Percentiles rank a stretch among this genome's conserved stretches.
These are phyloP conservation scores for Zaprionus kolodkinae DNA, from an alignment of 1,140 invertebrate genomes.

Conservation along the genomic window DNA sequence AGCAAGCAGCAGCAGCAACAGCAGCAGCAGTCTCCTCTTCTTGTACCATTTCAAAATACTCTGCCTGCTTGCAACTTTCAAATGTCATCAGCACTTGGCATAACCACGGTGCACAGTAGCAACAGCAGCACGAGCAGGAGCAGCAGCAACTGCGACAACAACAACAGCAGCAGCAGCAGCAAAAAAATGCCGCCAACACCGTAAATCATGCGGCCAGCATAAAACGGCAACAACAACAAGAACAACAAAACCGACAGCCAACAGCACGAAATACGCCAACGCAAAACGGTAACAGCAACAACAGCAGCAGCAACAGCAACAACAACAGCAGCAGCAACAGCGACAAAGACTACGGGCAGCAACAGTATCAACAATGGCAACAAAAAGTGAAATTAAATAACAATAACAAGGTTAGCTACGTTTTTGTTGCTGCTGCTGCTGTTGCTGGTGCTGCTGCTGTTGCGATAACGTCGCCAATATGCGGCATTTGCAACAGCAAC, in stretches of 20 bases:
- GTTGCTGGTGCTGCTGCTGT: slow-evolving; percentile 23
- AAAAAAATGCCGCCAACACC: slow-evolving; percentile 61
- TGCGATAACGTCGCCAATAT: slow-evolving; percentile 64
- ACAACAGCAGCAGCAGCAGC: slow-evolving; percentile 1
- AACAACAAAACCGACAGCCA: slow-evolving; percentile 14
- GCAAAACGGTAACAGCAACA: slow-evolving; percentile 57
- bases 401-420: slow-evolving; percentile 77
- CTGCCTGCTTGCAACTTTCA: slow-evolving; percentile 15
- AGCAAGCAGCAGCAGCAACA: not conserved
- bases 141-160: not conserved
- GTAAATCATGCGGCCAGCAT: slow-evolving; percentile 66
- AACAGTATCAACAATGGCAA: slow-evolving; percentile 54
- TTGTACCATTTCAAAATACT: slow-evolving; percentile 9
- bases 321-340: slow-evolving; percentile 45
- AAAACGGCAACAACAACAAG: slow-evolving; percentile 3
- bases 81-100: slow-evolving; percentile 34
- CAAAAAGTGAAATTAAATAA: slow-evolving; percentile 78
- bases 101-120: slow-evolving; percentile 50
- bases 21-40: not conserved
- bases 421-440: slow-evolving; percentile 46
- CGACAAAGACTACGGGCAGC: slow-evolving; percentile 49
- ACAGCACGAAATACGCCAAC: slow-evolving; percentile 39
- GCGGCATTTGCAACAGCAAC: slow-evolving; percentile 42
- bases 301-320: slow-evolving; percentile 25
- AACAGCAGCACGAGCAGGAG: slow-evolving; percentile 8